Evolutionary conservation across 1,140 invertebrate species (phyloP).

Genomic region (Cecropterus lyciades): DNA sequence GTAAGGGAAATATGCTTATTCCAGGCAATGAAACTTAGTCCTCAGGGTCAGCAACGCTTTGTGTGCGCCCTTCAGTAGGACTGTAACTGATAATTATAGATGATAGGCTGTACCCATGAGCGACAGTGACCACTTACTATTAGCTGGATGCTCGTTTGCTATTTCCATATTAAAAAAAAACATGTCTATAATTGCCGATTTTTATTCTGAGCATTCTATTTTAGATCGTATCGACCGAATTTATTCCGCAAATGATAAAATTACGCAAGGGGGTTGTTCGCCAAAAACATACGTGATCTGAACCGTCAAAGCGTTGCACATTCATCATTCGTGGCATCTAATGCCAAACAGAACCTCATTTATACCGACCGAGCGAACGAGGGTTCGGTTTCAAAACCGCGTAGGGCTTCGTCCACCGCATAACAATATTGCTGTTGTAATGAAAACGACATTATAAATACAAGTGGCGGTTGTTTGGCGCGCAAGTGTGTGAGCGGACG

Average conservation of each 20-base stretch:
- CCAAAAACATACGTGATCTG: constrained; percentile 30
- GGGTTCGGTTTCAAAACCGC: constrained; percentile 71
- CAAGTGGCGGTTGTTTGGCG: constrained; percentile 52
- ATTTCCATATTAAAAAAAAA: no score
- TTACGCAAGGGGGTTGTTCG: constrained; percentile 24
- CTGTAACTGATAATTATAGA: no score
- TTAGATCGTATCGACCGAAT: constrained; percentile 2
- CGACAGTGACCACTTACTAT: no score
- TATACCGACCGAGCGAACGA: constrained; percentile 41
- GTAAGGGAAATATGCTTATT: no score
- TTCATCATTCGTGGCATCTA: constrained; percentile 38
- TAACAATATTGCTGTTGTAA: constrained; percentile 63
- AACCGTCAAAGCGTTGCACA: constrained; percentile 24
- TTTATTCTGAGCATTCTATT: background rate
- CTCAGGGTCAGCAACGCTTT: no score
- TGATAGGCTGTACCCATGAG: no score
- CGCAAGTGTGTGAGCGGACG: constrained; percentile 63
- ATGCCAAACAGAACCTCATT: constrained; percentile 36
- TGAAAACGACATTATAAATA: constrained; percentile 38
- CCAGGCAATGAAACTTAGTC: no score
- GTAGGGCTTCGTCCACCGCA: constrained; percentile 66
- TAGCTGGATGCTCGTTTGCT: no score
- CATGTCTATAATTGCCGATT: no score
- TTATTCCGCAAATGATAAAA: constrained; percentile 2
- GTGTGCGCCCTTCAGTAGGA: no score